Base-by-base conservation (phyloP, 2,797 vertebrate species). In the Euthynnus affinis region DNA sequence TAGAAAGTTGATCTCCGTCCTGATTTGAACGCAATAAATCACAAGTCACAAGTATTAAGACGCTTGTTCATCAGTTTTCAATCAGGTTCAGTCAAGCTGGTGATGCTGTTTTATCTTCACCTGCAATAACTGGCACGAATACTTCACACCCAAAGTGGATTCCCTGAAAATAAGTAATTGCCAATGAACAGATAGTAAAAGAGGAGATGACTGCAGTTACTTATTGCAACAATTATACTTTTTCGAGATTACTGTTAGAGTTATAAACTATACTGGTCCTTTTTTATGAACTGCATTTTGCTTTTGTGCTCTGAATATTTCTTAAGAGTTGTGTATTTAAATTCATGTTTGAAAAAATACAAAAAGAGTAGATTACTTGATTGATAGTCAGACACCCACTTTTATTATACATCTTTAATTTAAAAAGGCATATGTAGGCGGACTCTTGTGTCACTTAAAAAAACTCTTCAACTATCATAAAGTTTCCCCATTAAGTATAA, bases 1-100 rank as follows among this genome's bases (percentile, higher is more conserved):
- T 17, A 78, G 53, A 90, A 93, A 94, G 93, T 94, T 92, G 52
- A 76, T 22, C 9, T 59, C 32, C 37, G 59, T 49, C 25, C 42
- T 9, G 46, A 55, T 74, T 23, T 62, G 23, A 64, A n/a, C n/a
- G 80, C 75, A 89, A 90, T 29, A 34, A 63, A 57, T 42, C 25
- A 5, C 17, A 9, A n/a, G 18, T 49, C 46, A 49, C 46, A 29
- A 81, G 17, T 60, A 59, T 29, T 55, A 9, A 60, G 59, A 71
- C 9, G 65, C 44, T 25, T 25, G 55, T 0, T 56, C 44, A 1
- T 67, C 53, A 46, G 34, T 53, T 64, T 52, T 9, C 9, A 67
- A 56, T 17, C 22, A 53, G 20, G 22, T 48, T 8, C 17, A 48
- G 6, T 49, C 46, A 20, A 56, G 20, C 12, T 25, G 23, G 7